A percentile compares a stretch with the other conserved stretches of the same genome.
These are phyloP conservation scores for Anarhynchus alexandrinus DNA, from an alignment of 2,113 vertebrate genomes.

Conservation along the genomic window DNA sequence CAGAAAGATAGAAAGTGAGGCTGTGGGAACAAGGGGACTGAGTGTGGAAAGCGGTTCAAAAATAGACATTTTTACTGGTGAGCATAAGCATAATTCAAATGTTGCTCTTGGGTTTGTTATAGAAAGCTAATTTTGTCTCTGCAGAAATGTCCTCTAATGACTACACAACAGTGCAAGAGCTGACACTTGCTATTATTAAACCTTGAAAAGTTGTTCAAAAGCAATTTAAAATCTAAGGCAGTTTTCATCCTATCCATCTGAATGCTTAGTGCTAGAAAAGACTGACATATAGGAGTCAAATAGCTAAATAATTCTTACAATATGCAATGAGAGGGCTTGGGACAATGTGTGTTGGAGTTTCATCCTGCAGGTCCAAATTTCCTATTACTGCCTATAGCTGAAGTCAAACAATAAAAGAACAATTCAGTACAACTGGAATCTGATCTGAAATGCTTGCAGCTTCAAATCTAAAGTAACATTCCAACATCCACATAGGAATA, in stretches of 20 bases:
- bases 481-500: neutral
- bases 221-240: neutral
- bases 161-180: neutral
- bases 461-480: neutral
- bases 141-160: neutral
- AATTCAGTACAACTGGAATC: neutral
- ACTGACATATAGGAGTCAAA: neutral
- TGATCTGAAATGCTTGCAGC: neutral
- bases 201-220: neutral
- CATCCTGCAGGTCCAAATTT: neutral
- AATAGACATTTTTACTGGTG: neutral
- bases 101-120: neutral
- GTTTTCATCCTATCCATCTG: neutral
- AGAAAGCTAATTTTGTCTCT: neutral
- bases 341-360: neutral
- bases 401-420: neutral
- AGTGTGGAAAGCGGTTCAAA: neutral
- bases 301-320: neutral
- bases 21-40: neutral
- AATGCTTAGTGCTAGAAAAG: neutral
- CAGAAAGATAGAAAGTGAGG: neutral
- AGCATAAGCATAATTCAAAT: neutral
- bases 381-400: neutral
- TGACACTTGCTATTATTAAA: neutral
- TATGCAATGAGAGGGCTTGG: neutral